Evolutionary conservation across 2,113 vertebrate genomes (phyloP).

Genomic region (Apodemus speciosus): DNA sequence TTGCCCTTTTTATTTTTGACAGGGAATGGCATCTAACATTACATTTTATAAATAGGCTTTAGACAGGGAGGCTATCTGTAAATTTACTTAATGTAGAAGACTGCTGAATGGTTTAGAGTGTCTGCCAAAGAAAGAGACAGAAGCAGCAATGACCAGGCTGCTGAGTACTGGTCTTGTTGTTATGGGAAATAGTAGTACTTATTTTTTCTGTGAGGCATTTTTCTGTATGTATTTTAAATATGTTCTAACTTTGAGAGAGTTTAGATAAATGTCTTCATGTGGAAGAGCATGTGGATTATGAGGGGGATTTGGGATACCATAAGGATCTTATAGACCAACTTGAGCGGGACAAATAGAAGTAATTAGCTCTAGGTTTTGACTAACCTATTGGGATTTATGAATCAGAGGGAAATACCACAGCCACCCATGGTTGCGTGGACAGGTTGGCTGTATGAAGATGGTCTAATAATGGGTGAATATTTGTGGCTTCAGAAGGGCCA

Average conservation of each 20-base stretch:
- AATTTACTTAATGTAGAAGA: neutral
- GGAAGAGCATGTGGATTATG: neutral
- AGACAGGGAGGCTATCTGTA: neutral
- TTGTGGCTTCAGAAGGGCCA: neutral
- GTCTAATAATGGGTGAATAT: neutral
- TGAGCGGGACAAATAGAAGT: neutral
- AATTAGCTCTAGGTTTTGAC: neutral
- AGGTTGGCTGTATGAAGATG: fast-evolving
- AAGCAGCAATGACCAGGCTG: neutral
- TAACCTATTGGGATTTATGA: neutral
- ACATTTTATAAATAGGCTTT: conserved; percentile 26
- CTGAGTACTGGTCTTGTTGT: neutral
- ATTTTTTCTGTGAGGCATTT: neutral
- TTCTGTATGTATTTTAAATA: neutral
- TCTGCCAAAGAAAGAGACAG: neutral
- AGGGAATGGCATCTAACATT: neutral
- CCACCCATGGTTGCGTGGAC: fast-evolving
- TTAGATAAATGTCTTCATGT: neutral
- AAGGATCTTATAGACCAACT: neutral
- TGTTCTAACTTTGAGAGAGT: neutral
- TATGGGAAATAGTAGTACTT: neutral
- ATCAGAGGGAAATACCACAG: neutral
- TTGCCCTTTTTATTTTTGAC: neutral
- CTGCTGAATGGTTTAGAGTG: neutral
- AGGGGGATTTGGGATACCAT: neutral